Base-by-base conservation (phyloP, 2,797 vertebrate species). In the Acipenser transmontanus region DNA sequence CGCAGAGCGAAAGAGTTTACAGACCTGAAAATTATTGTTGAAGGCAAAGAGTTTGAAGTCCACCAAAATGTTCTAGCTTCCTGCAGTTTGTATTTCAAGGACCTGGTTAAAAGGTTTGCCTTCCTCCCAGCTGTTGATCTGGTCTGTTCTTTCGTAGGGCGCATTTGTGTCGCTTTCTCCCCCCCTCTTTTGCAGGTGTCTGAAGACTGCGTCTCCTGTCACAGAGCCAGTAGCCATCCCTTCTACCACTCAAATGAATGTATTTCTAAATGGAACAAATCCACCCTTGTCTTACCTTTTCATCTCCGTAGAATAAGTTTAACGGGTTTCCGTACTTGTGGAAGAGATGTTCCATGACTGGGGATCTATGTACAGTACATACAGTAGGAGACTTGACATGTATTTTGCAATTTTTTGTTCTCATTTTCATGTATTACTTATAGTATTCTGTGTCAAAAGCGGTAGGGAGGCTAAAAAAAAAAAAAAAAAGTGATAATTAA, bases 41-140 rank as follows among this genome's bases (percentile, higher is more conserved):
- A 99, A 95, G 97, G 97, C 93, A 98, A 95, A 99, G 97, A 98
- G 91, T 98, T 99, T 98, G 97, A 99, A 97, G 97, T 98, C 95
- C 97, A 99, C 94, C 97, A 98, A 98, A 99, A 99, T 99, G 94
- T 99, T 97, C 94, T 99, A 99, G 94, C 97, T 98, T 99, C 97
- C 96, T 98, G 97, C 97, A 99, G 96, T 94, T 98, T 98, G 94
- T 99, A 99, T 99, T 98, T 99, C 97, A 99, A 99, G 97, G 97
- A 99, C 93, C 94, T 99, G 97, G 98, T 99, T 92, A 98, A 99
- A 99, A 99, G 97, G 97, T 99, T 99, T 98, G 97, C 97, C 94
- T 96, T 93, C 90, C 92, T 90, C 93, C 34, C 94, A 94, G 95
- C 94, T 89, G 90, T 88, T 90, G 88, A 87, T 90, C 89, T 90